These are phyloP conservation scores for Tethea ocularis DNA, from an alignment of 2,888 invertebrate genomes.

Conservation along the genomic window DNA sequence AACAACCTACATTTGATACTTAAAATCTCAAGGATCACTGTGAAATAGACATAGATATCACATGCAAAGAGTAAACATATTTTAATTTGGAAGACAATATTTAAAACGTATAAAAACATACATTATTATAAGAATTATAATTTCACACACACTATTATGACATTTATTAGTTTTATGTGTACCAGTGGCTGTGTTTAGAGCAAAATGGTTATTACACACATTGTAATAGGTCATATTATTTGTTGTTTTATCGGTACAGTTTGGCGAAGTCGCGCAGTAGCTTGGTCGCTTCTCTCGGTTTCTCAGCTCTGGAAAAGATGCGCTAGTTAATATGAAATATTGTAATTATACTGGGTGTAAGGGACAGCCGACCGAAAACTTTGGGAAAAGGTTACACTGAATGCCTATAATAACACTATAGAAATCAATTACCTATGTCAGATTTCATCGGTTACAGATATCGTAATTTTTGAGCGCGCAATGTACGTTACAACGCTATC, in stretches of 20 bases:
- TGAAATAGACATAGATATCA: no score
- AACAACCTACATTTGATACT: neutral
- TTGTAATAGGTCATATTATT: neutral
- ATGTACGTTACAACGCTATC: no score
- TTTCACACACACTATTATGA: neutral
- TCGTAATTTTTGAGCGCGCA: no score
- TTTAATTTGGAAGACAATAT: neutral
- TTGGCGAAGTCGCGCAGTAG: slow-evolving; percentile 93
- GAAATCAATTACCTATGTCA: no score
- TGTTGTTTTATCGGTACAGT: slow-evolving; percentile 89
- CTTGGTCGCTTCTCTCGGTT: slow-evolving; percentile 90
- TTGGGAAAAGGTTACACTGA: no score
- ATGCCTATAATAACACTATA: no score
- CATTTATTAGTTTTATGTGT: neutral
- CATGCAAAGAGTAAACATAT: neutral
- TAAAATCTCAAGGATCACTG: no score
- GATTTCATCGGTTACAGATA: no score
- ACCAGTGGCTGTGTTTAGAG: neutral
- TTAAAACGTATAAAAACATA: neutral
- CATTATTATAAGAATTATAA: neutral
- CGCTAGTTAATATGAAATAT: neutral
- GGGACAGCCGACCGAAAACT: no score
- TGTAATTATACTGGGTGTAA: no score
- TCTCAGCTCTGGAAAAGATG: slow-evolving; percentile 86
- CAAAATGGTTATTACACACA: neutral